Evolutionary conservation across 2,888 invertebrate genomes (phyloP).

Genomic region (Neocrepidodera transversa): DNA sequence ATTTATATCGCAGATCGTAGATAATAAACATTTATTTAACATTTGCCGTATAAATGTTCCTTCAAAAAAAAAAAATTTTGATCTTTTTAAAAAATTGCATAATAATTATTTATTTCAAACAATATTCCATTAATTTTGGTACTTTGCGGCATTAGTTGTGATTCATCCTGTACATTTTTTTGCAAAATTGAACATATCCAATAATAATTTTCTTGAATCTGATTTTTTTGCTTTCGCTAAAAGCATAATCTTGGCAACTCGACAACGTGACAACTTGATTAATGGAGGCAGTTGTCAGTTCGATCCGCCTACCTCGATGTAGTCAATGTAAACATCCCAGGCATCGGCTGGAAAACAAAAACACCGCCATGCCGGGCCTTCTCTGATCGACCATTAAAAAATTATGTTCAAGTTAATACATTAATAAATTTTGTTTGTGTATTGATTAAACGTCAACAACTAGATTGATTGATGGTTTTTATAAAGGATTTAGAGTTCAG

Average conservation of each 20-base stretch:
- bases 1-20: no score
- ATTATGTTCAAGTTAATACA: constrained; percentile 31
- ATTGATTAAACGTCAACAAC: constrained; percentile 29
- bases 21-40: no score
- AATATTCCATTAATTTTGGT: no score
- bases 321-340: constrained; percentile 23
- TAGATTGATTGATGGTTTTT: constrained; percentile 31
- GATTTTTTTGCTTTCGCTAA: no score
- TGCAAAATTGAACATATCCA: no score
- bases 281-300: constrained; percentile 18
- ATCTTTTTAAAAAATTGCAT: no score
- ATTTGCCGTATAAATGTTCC: no score
- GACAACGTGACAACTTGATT: constrained; percentile 7
- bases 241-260: constrained; percentile 2
- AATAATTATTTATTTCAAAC: no score
- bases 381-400: constrained; percentile 24
- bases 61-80: no score
- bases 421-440: constrained; percentile 27
- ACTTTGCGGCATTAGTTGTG: no score
- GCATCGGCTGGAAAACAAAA: constrained; percentile 22
- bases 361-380: constrained; percentile 5
- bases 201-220: no score
- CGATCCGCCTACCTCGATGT: constrained; percentile 21
- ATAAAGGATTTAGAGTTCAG: constrained; percentile 22
- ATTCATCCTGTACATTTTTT: no score